These are phyloP conservation scores for Upupa epops DNA, from an alignment of 2,113 vertebrate genomes.

Conservation along the genomic window DNA sequence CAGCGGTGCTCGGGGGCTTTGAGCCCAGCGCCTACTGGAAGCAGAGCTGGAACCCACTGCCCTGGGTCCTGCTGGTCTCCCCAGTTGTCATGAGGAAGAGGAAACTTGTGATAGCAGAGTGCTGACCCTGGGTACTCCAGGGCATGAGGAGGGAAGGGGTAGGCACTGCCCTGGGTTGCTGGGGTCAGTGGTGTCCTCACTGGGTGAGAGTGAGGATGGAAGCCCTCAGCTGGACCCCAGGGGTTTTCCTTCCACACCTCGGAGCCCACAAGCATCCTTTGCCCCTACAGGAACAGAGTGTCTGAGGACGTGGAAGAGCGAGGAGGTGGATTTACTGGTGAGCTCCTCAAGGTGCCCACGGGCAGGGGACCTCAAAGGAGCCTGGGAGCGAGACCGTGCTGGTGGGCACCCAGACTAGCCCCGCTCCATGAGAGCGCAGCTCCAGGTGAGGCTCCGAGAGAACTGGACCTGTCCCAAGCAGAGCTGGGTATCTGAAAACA, in stretches of 20 bases:
- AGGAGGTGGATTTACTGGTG: constrained; percentile 49
- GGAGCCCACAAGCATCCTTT: background rate
- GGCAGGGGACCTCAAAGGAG: constrained; percentile 71
- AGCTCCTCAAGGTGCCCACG: constrained; percentile 67
- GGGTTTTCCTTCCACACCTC: background rate
- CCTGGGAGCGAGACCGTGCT: constrained; percentile 45
- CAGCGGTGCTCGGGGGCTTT: background rate
- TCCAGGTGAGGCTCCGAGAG: background rate
- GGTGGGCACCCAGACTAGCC: too few species aligned
- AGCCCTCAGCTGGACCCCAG: rapidly evolving
- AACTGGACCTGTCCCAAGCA: background rate
- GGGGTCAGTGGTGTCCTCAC: rapidly evolving
- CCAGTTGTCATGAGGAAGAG: background rate
- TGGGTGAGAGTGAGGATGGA: rapidly evolving
- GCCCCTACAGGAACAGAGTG: constrained; percentile 52
- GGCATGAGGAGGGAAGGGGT: background rate
- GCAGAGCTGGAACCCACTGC: background rate
- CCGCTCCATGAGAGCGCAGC: too few species aligned
- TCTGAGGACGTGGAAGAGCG: constrained; percentile 65
- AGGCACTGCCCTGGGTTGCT: background rate
- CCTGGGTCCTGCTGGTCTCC: rapidly evolving
- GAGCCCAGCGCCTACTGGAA: background rate
- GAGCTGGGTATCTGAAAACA: background rate
- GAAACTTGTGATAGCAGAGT: background rate
- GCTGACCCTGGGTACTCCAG: background rate